Evolutionary conservation across 2,113 vertebrate genomes (phyloP).

Genomic region (Limanda limanda): DNA sequence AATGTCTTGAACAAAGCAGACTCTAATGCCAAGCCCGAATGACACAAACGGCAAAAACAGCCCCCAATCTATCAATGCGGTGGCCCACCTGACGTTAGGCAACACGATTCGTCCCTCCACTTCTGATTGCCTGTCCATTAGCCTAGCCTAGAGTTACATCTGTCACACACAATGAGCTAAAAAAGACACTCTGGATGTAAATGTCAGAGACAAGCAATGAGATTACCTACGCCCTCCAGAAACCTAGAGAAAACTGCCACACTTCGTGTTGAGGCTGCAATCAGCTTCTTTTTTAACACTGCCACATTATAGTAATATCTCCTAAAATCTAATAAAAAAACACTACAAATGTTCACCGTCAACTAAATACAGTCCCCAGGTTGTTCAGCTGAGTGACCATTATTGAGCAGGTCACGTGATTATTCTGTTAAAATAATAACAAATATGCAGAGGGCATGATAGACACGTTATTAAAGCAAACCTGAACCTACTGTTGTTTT

Average conservation of each 20-base stretch:
- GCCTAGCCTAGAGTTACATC: neutral
- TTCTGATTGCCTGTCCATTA: too few species aligned
- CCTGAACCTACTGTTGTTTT: neutral
- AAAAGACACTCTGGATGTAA: neutral
- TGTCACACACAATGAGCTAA: neutral
- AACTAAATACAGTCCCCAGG: too few species aligned
- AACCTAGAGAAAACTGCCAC: neutral
- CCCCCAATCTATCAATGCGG: too few species aligned
- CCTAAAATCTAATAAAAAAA: too few species aligned
- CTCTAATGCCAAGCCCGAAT: too few species aligned
- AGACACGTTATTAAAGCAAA: neutral
- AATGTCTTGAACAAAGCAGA: too few species aligned
- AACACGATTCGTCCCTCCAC: too few species aligned
- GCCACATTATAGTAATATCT: neutral
- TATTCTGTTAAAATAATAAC: conserved; percentile 2
- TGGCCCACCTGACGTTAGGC: too few species aligned
- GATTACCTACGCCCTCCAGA: neutral
- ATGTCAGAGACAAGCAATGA: neutral
- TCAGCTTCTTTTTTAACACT: neutral
- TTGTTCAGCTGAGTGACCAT: neutral
- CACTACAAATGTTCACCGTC: too few species aligned
- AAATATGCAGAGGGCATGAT: neutral
- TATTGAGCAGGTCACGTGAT: neutral
- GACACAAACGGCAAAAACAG: too few species aligned
- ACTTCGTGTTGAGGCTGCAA: neutral